Evolutionary conservation across 2,113 vertebrate species (phyloP), one percentile per base, ranked within the genome.

Genomic region (Ptyas mucosa): DNA sequence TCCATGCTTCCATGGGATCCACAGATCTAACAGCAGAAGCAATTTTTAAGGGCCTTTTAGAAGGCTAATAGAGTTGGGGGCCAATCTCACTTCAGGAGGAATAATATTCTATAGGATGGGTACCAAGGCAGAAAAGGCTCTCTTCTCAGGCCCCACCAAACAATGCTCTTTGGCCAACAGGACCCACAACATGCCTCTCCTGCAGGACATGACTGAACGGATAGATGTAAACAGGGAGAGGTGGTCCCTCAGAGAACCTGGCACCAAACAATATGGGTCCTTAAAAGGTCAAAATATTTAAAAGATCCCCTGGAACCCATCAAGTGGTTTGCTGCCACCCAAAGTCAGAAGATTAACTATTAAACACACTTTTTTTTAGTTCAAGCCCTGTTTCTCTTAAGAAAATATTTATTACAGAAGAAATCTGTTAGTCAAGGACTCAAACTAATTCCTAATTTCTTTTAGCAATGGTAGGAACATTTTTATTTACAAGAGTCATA

Each of bases 401-500:
- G 49, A 53, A 57, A 81, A 81, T 81, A 43, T 39, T 81, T 75
- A 75, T 20, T 81, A 81, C n/a, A 81, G 34, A 81, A 21, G 0
- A 69, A 91, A 61, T 20, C 7, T 10, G 64, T 39, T 23, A 29
- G 51, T 64, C 51, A 21, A 92, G 39, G 57, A 92, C 43, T 11
- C 6, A 64, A 75, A 53, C 18, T 34, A 15, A 87, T 81, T 54
- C 75, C 20, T 54, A 46, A 61, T 90, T 61, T 64, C 10, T 64
- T 89, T 75, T 57, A 87, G 55, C 85, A 91, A 87, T 24, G 18
- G 26, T 34, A 57, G 46, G n/a, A 88, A 92, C 14, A 75, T 23
- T 57, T 87, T 53, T 91, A 85, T 0, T 69, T 23, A 58, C 81
- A 95, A 92, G 64, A 91, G 57, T 94, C 99, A 98, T 99, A 99